Conservation (phyloP, 2,888 invertebrate species). For the Saturnia japonica region DNA sequence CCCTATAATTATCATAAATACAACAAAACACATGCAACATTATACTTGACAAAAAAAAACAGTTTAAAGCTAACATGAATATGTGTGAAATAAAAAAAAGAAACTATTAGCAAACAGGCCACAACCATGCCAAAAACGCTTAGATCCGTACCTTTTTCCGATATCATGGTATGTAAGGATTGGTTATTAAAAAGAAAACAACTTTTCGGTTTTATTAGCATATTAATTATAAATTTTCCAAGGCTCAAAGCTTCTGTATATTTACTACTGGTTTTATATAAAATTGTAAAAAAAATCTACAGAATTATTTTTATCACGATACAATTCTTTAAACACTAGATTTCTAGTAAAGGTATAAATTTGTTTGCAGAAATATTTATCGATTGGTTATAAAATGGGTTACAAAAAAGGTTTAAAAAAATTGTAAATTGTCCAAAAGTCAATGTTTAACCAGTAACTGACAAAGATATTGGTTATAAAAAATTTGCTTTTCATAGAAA, state of each 20-base stretch:
- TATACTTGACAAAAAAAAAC: conserved; percentile 23
- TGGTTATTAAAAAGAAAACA: conserved; percentile 44
- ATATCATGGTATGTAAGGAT: conserved; percentile 32
- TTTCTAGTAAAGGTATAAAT: not conserved
- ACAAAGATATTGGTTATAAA: not conserved
- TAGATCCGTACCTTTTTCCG: conserved; percentile 50
- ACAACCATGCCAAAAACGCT: conserved; percentile 61
- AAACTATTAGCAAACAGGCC: conserved; percentile 26
- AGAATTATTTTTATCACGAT: not conserved
- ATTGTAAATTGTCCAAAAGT: not conserved
- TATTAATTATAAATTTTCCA: conserved; percentile 43
- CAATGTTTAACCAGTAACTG: not conserved
- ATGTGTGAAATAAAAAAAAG: conserved; percentile 59
- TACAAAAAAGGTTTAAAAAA: not conserved
- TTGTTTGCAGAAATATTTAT: not conserved
- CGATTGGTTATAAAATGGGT: not conserved
- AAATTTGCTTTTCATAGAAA: not conserved
- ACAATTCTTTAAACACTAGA: not conserved
- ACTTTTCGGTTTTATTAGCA: conserved; percentile 62
- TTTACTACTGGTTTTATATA: not conserved
- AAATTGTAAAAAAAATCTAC: conserved; percentile 4
- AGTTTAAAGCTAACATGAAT: conserved; percentile 60
- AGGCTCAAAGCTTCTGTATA: not conserved
- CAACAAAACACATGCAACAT: conserved; percentile 28
- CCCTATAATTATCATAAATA: not conserved